These are phyloP conservation scores for Chelonus insularis DNA, from an alignment of 1,140 invertebrate species.

Conservation along the genomic window DNA sequence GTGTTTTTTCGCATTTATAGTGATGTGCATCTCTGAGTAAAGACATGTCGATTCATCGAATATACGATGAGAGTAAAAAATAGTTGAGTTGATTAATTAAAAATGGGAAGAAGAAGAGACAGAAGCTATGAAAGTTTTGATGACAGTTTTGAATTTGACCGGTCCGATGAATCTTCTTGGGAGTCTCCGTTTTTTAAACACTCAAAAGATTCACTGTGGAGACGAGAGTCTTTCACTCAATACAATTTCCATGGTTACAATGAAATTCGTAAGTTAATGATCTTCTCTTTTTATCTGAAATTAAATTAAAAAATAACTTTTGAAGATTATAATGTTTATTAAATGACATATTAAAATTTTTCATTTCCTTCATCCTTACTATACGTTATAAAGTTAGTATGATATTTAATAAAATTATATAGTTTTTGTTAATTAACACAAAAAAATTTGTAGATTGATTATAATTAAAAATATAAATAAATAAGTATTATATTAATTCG, in stretches of 20 bases:
- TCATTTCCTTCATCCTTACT: too few species aligned
- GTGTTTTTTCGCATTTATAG: background rate
- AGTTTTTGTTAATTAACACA: too few species aligned
- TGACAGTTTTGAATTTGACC: background rate
- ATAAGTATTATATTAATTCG: too few species aligned
- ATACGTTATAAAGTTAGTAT: too few species aligned
- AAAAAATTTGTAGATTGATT: too few species aligned
- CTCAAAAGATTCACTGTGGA: conserved; percentile 21
- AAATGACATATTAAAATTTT: too few species aligned
- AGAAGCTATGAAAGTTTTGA: background rate
- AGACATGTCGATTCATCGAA: too few species aligned
- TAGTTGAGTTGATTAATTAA: background rate
- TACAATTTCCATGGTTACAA: conserved; percentile 29
- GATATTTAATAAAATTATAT: too few species aligned
- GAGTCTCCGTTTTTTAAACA: conserved; percentile 16
- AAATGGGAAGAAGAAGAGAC: background rate
- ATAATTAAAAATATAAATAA: too few species aligned
- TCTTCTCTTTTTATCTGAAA: too few species aligned
- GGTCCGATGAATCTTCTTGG: background rate
- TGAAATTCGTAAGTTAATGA: conserved; percentile 35
- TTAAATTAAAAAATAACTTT: too few species aligned
- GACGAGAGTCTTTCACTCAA: background rate
- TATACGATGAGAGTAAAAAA: too few species aligned
- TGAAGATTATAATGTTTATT: background rate
- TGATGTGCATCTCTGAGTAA: background rate